A percentile compares a stretch with the other conserved stretches of the same genome.
phyloP scores from a whole-genome alignment of 2,888 invertebrate species.

The Actias luna region DNA sequence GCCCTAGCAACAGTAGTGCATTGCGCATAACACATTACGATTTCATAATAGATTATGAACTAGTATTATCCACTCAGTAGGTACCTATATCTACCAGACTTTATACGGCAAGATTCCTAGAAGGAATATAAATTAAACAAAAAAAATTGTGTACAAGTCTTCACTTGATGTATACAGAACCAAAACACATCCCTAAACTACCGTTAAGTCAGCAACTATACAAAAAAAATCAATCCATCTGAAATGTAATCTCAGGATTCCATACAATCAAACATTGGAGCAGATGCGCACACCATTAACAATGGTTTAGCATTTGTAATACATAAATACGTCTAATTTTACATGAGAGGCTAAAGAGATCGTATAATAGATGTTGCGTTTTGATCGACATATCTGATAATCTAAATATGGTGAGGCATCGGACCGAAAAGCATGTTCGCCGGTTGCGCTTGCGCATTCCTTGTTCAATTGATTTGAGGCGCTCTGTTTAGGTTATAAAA shows the following conservation, averaged over 20 bases:
- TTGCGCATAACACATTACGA: too few relatives aligned
- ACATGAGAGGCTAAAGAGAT: slow-evolving; percentile 31
- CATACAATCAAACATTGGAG: slow-evolving; percentile 55
- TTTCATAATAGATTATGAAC: too few relatives aligned
- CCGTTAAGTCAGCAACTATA: slow-evolving; percentile 1
- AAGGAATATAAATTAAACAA: too few relatives aligned
- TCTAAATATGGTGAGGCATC: slow-evolving; percentile 76
- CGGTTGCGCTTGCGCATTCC: slow-evolving; percentile 38
- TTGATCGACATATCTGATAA: slow-evolving; percentile 77
- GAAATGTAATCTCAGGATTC: slow-evolving; percentile 66
- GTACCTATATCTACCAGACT: too few relatives aligned
- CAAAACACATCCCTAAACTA: background rate
- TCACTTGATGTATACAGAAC: too few relatives aligned
- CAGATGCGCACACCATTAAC: slow-evolving; percentile 70
- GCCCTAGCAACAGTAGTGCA: too few relatives aligned
- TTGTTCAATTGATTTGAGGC: background rate
- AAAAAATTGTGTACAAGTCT: too few relatives aligned
- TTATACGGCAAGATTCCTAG: too few relatives aligned
- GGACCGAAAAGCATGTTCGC: slow-evolving; percentile 42
- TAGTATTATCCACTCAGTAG: too few relatives aligned
- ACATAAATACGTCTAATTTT: slow-evolving; percentile 65
- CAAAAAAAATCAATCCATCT: slow-evolving; percentile 42
- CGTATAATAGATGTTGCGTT: slow-evolving; percentile 51
- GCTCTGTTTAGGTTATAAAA: background rate
- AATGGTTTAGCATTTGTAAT: slow-evolving; percentile 58